Percentiles rank a stretch among this genome's conserved stretches.
Evolutionary conservation across 2,888 invertebrate genomes (phyloP).

Genomic region (Rapana venosa): DNA sequence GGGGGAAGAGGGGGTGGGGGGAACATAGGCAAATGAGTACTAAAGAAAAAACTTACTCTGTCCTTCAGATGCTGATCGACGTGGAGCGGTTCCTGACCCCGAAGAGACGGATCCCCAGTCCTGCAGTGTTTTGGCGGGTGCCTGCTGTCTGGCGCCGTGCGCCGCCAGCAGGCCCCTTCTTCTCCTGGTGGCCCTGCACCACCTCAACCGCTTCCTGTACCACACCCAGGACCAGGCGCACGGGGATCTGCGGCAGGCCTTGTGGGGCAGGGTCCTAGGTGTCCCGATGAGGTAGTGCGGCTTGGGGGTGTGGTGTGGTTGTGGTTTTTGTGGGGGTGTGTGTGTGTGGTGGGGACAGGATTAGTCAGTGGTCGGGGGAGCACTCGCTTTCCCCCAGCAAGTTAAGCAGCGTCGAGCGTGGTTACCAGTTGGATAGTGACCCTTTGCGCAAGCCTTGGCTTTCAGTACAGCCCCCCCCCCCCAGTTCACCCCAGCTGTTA

Average conservation of each 20-base stretch:
- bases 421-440: too few species aligned
- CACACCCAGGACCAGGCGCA: conserved; percentile 64
- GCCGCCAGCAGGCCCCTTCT: conserved; percentile 69
- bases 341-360: too few species aligned
- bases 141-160: conserved; percentile 64
- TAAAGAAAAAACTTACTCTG: neutral
- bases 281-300: conserved; percentile 58
- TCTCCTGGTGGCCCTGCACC: conserved; percentile 76
- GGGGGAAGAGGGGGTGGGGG: too few species aligned
- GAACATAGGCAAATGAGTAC: neutral
- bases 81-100: conserved; percentile 87
- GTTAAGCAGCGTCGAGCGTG: too few species aligned
- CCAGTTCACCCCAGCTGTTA: too few species aligned
- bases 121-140: conserved; percentile 84
- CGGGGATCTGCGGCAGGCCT: conserved; percentile 56
- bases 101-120: conserved; percentile 87
- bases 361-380: too few species aligned
- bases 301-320: too few species aligned
- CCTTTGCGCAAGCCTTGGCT: too few species aligned
- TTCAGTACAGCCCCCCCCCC: too few species aligned
- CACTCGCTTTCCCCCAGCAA: too few species aligned
- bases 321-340: too few species aligned
- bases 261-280: conserved; percentile 56
- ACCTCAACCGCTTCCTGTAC: conserved; percentile 75
- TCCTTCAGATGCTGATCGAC: conserved; percentile 82